phyloP scores from a whole-genome alignment of 1,140 invertebrate species.

The Semibalanus balanoides region DNA sequence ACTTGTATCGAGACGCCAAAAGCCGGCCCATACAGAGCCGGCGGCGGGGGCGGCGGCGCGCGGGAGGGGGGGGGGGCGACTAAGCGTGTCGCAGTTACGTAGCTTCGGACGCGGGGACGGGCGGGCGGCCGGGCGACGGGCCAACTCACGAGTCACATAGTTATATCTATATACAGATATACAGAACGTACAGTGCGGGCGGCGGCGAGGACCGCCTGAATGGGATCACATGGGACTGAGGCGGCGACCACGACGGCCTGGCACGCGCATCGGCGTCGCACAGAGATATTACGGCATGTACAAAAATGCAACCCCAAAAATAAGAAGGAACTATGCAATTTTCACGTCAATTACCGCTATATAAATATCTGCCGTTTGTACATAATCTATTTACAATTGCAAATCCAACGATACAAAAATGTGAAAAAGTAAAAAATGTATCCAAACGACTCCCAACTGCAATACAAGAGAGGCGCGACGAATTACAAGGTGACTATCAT shows the following conservation, averaged over 20 bases:
- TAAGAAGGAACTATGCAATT: not conserved
- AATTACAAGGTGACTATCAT: constrained; percentile 10
- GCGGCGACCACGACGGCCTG: too few relatives aligned
- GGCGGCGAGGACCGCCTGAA: not conserved
- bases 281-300: not conserved
- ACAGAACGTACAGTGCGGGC: not conserved
- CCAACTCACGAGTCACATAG: not conserved
- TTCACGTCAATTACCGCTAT: not conserved
- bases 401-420: constrained; percentile 6
- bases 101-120: too few relatives aligned
- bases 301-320: not conserved
- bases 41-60: too few relatives aligned
- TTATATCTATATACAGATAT: not conserved
- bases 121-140: too few relatives aligned
- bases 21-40: not conserved
- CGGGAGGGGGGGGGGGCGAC: too few relatives aligned
- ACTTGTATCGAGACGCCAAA: not conserved
- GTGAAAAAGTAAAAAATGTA: constrained; percentile 12
- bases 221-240: not conserved
- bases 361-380: constrained; percentile 7
- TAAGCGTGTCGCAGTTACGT: not conserved
- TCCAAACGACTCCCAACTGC: constrained; percentile 11
- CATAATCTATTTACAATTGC: constrained; percentile 3
- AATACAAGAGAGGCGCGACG: not conserved
- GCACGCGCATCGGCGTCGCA: not conserved